Conservation (phyloP, 2,797 vertebrate species). For the Chelon auratus region DNA sequence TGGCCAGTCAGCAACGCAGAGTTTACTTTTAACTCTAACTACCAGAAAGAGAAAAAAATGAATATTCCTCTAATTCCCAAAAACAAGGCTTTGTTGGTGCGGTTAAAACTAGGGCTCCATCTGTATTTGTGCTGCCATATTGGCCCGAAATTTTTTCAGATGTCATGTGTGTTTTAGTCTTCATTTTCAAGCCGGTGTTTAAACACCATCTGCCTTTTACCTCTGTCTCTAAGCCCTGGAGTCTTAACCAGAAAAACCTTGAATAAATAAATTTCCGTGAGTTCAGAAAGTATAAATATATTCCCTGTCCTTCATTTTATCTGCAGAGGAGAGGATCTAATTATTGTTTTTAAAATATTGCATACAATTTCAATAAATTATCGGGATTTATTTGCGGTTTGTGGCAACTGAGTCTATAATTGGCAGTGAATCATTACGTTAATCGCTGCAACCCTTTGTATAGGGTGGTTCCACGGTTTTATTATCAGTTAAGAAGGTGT, state of each 20-base stretch:
- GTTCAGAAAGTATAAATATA: constrained; percentile 27
- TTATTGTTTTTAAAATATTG: constrained; percentile 7
- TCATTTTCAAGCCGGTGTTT: constrained; percentile 59
- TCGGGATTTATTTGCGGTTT: background rate
- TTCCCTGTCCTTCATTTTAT: constrained; percentile 10
- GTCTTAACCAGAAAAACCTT: constrained; percentile 48
- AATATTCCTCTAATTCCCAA: constrained; percentile 46
- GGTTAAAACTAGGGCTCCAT: constrained; percentile 50
- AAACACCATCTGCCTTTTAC: constrained; percentile 65
- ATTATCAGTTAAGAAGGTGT: no score
- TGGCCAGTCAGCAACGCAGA: constrained; percentile 10
- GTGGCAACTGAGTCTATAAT: constrained; percentile 11
- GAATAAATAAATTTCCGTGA: constrained; percentile 55
- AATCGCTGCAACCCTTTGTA: background rate
- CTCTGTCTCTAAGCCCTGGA: constrained; percentile 37
- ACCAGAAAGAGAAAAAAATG: constrained; percentile 14
- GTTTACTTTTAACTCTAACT: constrained; percentile 27
- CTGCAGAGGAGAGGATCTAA: background rate
- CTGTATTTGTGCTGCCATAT: constrained; percentile 57
- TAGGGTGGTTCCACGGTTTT: background rate
- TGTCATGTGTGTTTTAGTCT: constrained; percentile 52
- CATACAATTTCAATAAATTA: background rate
- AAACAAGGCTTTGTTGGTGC: constrained; percentile 34
- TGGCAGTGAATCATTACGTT: constrained; percentile 1
- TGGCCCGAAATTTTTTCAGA: constrained; percentile 56